A percentile compares a stretch with the other conserved stretches of the same genome.
These are phyloP conservation scores for Chydorus sphaericus DNA, from an alignment of 2,888 invertebrate species.

Conservation along the genomic window DNA sequence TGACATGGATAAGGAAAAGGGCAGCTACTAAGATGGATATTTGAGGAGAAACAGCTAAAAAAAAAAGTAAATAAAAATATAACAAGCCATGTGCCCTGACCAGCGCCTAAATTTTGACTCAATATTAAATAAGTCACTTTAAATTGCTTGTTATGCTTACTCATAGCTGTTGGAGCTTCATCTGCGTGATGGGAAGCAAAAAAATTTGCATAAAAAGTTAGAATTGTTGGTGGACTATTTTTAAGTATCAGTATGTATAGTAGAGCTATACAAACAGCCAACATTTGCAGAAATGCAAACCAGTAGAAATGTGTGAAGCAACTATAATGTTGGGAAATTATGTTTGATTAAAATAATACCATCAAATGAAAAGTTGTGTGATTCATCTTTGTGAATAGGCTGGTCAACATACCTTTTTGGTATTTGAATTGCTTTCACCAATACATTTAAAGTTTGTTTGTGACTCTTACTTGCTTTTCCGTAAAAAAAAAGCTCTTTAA, in stretches of 20 bases:
- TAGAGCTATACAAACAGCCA: neutral
- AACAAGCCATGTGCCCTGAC: too few relatives aligned
- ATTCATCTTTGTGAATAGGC: neutral
- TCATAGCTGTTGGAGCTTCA: too few relatives aligned
- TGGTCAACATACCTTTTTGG: slow-evolving; percentile 3
- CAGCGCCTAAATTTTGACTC: too few relatives aligned
- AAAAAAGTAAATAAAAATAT: neutral
- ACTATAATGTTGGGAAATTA: neutral
- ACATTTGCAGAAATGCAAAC: neutral
- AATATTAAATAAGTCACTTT: too few relatives aligned
- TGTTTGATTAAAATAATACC: neutral
- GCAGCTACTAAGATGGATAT: neutral
- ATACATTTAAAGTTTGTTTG: neutral
- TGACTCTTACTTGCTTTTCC: neutral
- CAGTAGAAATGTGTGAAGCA: neutral
- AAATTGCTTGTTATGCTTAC: too few relatives aligned
- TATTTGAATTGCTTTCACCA: neutral
- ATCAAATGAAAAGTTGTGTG: neutral
- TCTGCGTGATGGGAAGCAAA: neutral
- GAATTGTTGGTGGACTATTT: neutral
- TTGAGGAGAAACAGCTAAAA: neutral
- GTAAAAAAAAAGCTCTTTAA: neutral
- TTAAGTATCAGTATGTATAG: neutral
- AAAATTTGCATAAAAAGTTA: neutral
- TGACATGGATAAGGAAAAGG: neutral